These are phyloP conservation scores for Macrostomum lignano DNA, from an alignment of 1,140 invertebrate species.

Conservation along the genomic window DNA sequence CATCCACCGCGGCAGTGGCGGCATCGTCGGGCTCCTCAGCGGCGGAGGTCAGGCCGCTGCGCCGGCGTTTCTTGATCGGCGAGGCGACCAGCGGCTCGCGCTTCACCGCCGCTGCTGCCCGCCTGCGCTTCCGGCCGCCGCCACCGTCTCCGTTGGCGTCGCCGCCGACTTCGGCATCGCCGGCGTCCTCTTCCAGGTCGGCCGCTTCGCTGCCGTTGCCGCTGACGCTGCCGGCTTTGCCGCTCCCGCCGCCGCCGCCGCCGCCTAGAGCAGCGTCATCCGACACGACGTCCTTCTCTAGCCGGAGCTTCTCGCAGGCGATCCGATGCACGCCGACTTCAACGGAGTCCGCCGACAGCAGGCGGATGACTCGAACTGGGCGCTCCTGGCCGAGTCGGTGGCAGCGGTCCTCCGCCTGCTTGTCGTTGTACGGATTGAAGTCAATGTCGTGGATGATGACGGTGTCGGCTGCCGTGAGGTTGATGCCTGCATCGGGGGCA, in stretches of 20 bases:
- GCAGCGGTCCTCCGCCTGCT: conserved; percentile 81
- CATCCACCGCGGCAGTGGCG: too few relatives aligned
- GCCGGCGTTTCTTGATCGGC: too few relatives aligned
- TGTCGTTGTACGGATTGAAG: conserved; percentile 82
- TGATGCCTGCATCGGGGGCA: conserved; percentile 25
- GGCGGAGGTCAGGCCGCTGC: too few relatives aligned
- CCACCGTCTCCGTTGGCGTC: too few relatives aligned
- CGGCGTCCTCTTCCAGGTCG: too few relatives aligned
- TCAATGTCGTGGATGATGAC: conserved; percentile 36
- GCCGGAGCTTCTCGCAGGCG: conserved; percentile 58
- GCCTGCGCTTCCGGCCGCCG: too few relatives aligned
- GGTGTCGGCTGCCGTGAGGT: conserved; percentile 33
- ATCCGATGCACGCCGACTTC: conserved; percentile 68
- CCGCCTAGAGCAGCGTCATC: neutral
- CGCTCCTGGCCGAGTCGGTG: conserved; percentile 69
- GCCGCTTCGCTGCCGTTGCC: too few relatives aligned
- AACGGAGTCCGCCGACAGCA: conserved; percentile 55
- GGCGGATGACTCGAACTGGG: conserved; percentile 42
- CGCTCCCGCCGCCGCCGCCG: neutral
- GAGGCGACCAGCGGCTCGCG: too few relatives aligned
- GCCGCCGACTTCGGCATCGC: too few relatives aligned
- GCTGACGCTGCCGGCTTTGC: neutral
- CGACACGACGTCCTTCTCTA: conserved; percentile 60
- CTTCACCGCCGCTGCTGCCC: too few relatives aligned
- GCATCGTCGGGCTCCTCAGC: too few relatives aligned